These are phyloP conservation scores for Procavia capensis DNA, from an alignment of 2,113 vertebrate genomes.

Conservation along the genomic window DNA sequence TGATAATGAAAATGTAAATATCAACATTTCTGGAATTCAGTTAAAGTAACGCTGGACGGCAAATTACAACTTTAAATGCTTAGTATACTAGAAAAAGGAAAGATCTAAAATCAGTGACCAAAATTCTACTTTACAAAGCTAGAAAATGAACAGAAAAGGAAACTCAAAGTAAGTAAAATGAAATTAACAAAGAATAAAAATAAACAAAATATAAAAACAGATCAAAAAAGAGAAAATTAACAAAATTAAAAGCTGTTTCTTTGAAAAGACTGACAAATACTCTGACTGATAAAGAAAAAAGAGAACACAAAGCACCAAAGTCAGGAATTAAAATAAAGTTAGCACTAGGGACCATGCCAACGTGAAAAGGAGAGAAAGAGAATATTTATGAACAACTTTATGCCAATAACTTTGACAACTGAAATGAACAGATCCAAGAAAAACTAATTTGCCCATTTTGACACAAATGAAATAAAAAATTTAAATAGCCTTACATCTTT, in stretches of 20 bases:
- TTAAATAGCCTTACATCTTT: not conserved
- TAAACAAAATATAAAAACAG: slow-evolving; percentile 20
- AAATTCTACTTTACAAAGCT: not conserved
- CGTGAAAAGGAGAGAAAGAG: not conserved
- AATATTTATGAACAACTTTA: not conserved
- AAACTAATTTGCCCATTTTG: not conserved
- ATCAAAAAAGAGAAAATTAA: slow-evolving; percentile 9
- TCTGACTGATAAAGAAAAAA: not conserved
- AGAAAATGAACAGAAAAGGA: not conserved
- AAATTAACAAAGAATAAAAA: not conserved
- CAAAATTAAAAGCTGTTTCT: slow-evolving; percentile 3
- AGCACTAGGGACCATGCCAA: not conserved
- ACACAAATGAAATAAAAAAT: slow-evolving; percentile 15
- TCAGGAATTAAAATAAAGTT: not conserved
- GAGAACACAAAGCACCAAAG: not conserved
- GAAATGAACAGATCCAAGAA: too few species aligned
- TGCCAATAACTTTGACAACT: too few species aligned
- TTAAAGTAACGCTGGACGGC: not conserved
- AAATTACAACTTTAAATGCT: not conserved
- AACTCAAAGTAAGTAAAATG: not conserved
- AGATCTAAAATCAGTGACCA: slow-evolving; percentile 1
- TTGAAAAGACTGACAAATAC: not conserved
- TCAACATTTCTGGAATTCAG: not conserved
- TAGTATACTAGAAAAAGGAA: not conserved
- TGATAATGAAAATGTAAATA: not conserved